Evolutionary conservation across 2,797 vertebrate species (phyloP).

Genomic region (Toxotes lorentzi): DNA sequence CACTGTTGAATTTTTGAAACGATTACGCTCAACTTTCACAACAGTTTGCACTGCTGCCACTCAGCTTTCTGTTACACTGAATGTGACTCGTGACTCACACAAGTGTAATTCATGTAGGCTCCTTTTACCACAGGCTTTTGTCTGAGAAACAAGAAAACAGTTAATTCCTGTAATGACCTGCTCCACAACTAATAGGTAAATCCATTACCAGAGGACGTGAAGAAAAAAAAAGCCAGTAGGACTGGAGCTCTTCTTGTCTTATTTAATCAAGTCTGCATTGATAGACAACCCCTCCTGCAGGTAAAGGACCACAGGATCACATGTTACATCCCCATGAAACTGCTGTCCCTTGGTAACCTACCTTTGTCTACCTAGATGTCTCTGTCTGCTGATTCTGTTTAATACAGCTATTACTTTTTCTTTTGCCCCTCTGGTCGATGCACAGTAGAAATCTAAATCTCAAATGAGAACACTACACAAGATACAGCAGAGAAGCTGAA

Average conservation of each 20-base stretch:
- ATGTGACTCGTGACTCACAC: conserved; percentile 12
- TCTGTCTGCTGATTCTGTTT: not conserved
- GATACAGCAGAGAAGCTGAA: not conserved
- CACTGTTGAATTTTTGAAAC: conserved; percentile 11
- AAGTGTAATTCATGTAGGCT: conserved; percentile 18
- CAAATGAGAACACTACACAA: not conserved
- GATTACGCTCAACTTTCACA: conserved; percentile 24
- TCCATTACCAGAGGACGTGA: conserved; percentile 56
- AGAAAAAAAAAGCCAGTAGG: conserved; percentile 30
- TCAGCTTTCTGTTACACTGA: not conserved
- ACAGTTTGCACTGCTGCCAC: not conserved
- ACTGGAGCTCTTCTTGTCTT: conserved; percentile 65
- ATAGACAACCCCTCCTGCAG: conserved; percentile 62
- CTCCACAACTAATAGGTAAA: conserved; percentile 58
- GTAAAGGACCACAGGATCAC: conserved; percentile 43
- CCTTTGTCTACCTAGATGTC: not conserved
- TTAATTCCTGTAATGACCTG: conserved; percentile 66
- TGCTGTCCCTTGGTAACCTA: conserved; percentile 39
- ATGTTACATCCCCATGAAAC: conserved; percentile 39
- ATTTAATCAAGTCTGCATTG: conserved; percentile 71
- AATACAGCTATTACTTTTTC: not conserved
- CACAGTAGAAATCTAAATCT: not conserved
- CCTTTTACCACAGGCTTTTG: not conserved
- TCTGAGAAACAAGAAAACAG: conserved; percentile 25
- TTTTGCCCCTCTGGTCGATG: not conserved